Percentiles rank a stretch among this genome's conserved stretches.
Conservation (phyloP, 2,797 vertebrate species). For the Orestias chungarensis region DNA sequence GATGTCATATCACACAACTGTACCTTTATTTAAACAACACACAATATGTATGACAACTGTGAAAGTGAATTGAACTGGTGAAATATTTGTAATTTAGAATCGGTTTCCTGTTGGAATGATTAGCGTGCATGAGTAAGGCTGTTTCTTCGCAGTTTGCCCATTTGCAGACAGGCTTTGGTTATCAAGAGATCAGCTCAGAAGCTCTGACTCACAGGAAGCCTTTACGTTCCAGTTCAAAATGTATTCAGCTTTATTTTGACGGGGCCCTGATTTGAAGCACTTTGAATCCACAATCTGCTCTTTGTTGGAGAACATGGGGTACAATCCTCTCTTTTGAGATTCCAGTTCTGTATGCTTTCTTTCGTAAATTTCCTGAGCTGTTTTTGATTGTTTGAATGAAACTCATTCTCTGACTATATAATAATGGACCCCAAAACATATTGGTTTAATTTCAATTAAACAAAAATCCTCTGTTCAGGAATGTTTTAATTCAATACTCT, state of each 20-base stretch:
- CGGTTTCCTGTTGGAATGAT: too few species aligned
- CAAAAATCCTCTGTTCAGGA: too few species aligned
- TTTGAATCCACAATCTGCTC: not conserved
- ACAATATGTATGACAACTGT: not conserved
- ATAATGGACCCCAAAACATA: too few species aligned
- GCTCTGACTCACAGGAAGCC: too few species aligned
- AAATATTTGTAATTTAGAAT: slow-evolving; percentile 53
- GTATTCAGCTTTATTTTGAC: slow-evolving; percentile 9
- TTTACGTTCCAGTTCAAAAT: slow-evolving; percentile 34
- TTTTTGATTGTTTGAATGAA: too few species aligned
- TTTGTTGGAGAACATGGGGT: not conserved
- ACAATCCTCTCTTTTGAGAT: not conserved
- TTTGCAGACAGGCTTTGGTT: too few species aligned
- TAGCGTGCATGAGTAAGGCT: too few species aligned
- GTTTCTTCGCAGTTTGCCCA: too few species aligned
- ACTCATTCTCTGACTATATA: too few species aligned
- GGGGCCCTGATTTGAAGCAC: not conserved
- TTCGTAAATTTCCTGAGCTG: not conserved
- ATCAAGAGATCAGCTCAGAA: too few species aligned
- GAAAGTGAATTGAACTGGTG: slow-evolving; percentile 45
- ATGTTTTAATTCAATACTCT: too few species aligned
- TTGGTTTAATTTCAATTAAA: too few species aligned
- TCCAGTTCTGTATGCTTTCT: not conserved
- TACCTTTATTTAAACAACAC: slow-evolving; percentile 14
- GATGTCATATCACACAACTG: slow-evolving; percentile 18